These are phyloP conservation scores for Lydus trimaculatus DNA, from an alignment of 2,888 invertebrate species.

Conservation along the genomic window DNA sequence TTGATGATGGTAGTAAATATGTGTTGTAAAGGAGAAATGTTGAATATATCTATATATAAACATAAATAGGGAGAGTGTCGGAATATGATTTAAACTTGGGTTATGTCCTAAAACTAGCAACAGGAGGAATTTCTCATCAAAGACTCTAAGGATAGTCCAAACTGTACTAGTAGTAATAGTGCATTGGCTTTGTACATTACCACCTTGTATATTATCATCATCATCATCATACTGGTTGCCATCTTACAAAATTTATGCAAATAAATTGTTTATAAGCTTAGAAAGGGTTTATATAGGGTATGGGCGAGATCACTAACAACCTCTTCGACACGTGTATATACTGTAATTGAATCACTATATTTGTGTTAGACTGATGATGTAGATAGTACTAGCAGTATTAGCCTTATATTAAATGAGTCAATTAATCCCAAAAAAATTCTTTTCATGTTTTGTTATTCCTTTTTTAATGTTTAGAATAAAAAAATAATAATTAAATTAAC, in stretches of 20 bases:
- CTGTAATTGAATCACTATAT: not conserved
- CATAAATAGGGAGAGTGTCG: slow-evolving; percentile 20
- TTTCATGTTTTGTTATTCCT: not conserved
- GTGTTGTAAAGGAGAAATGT: slow-evolving; percentile 18
- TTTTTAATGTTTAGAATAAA: not conserved
- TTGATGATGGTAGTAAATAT: slow-evolving; percentile 10
- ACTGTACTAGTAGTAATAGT: not conserved
- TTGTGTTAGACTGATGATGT: not conserved
- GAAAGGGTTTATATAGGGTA: not conserved
- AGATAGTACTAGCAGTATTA: not conserved
- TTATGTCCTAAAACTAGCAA: slow-evolving; percentile 13
- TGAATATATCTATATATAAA: slow-evolving; percentile 41
- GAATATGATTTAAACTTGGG: slow-evolving; percentile 38
- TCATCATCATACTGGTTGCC: not conserved
- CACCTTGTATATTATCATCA: not conserved
- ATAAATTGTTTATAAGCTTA: slow-evolving; percentile 20
- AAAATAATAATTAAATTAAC: too few species aligned
- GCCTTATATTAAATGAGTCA: not conserved
- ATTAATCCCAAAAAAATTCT: not conserved
- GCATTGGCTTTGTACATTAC: not conserved
- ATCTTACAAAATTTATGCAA: slow-evolving; percentile 7
- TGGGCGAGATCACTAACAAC: not conserved
- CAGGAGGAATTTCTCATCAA: slow-evolving; percentile 41
- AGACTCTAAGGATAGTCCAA: slow-evolving; percentile 18
- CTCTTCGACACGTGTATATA: slow-evolving; percentile 7